Evolutionary conservation across 2,888 invertebrate genomes (phyloP), one percentile per base, ranked within the genome.

Genomic region (Galeruca laticollis): DNA sequence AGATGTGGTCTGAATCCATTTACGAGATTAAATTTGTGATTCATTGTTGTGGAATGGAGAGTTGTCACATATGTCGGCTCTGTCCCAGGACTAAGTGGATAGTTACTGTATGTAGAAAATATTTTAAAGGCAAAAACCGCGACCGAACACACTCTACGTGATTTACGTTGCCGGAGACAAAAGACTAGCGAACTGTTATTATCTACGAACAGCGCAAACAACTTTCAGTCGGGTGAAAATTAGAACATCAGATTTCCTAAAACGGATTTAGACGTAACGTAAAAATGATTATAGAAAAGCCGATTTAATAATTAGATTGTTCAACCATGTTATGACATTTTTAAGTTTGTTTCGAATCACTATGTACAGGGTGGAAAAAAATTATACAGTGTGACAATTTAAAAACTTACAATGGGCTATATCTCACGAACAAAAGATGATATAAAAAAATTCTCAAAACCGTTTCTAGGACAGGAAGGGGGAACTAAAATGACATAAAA

Each of bases 21-120:
- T 90, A 90, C 87, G 89, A 90, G 89, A 92, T 92, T 92, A 91
- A 90, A 87, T 87, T 88, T 88, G 88, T 89, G 89, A 89, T 88
- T 88, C 89, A 87, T 86, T 83, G 86, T 85, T 83, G 84, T 80
- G 86, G 86, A 86, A 86, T 86, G 86, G 86, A 86, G 88, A 89
- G 84, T 88, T 88, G 88, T 89, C 90, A 89, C 90, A 90, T 90
- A 90, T 89, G 90, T 86, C 87, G 87, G 84, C 78, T 82, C 83
- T 83, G 84, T 83, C 83, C 82, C 82, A 64, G 78, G 81, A 82
- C 84, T 85, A 84, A 84, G 84, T 84, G 84, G 83, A 83, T 84
- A 83, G 83, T 83, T 84, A 84, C 81, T 82, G 82, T 84, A 83
- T 82, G 82, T 82, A 81, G 84, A 82, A 83, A 84, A 83, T 83